Evolutionary conservation across 1,140 invertebrate species (phyloP), one percentile per base, ranked within the genome.

Genomic region (Cardiocondyla obscurior): DNA sequence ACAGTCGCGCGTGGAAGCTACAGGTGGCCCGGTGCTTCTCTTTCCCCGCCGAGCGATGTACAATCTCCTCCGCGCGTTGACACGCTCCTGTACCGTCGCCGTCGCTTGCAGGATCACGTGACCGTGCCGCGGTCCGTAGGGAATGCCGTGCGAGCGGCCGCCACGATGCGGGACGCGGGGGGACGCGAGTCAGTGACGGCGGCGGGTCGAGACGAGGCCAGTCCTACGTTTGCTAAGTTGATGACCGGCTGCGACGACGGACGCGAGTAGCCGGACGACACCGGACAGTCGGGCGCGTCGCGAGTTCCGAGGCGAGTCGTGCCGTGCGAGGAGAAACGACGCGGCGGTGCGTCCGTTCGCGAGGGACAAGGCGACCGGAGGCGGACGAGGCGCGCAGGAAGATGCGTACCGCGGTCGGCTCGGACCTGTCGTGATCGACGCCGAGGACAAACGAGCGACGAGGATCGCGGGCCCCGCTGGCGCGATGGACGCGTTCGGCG

Each of bases 401-500:
- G 53, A 83, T 53, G 81, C 73, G 73, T 49, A 46, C 16, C 55
- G 57, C 55, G 62, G 12, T 28, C 49, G 28, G 19, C 19, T 28
- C 39, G 44, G 14, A n/a, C 42, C 33, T n/a, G 30, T 33, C 39
- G 72, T 86, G 70, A 79, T 53, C 12, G 22, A 42, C 22, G 36
- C 19, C 25, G 1, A 33, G 25, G 16, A 42, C 42, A 42, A 46
- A 8, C 36, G 0, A 42, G n/a, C 30, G 1, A 55, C 28, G 14
- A 39, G n/a, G 33, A 33, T 53, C 33, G 62, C 3, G 60, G 39
- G 53, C 46, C 28, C 39, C 70, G 25, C 16, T 39, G 33, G 30
- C 84, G 86, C 87, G 90, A 94, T 94, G 93, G 93, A 94, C 89
- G 90, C 93, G 89, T 94, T 91, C 88, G 92, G 92, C 89, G 92